A percentile compares a stretch with the other conserved stretches of the same genome.
Evolutionary conservation across 2,888 invertebrate species (phyloP).

Genomic region (Dastarcus helophoroides): DNA sequence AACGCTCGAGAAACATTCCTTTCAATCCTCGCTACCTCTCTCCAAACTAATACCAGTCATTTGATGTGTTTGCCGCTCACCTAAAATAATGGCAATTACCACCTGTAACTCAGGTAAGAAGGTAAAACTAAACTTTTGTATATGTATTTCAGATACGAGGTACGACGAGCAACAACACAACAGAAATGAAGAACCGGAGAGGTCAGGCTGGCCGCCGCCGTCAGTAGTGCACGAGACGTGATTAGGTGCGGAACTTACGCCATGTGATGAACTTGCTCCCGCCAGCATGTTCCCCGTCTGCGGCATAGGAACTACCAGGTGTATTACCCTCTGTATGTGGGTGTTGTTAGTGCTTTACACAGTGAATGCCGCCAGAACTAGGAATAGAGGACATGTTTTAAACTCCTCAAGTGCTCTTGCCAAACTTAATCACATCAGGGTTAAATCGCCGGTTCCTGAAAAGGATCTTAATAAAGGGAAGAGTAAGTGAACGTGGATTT

Average conservation of each 20-base stretch:
- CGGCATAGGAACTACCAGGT: slow-evolving; percentile 16
- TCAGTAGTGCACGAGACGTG: slow-evolving; percentile 22
- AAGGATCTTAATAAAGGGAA: slow-evolving; percentile 31
- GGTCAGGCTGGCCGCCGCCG: slow-evolving; percentile 7
- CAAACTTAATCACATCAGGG: slow-evolving; percentile 9
- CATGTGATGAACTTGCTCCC: slow-evolving; percentile 18
- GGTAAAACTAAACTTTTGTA: too few relatives aligned
- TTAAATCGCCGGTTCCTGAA: slow-evolving; percentile 14
- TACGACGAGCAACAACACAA: too few relatives aligned
- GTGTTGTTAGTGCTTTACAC: slow-evolving; percentile 16
- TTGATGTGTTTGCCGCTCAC: too few relatives aligned
- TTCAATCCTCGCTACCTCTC: too few relatives aligned
- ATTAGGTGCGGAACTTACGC: slow-evolving; percentile 17
- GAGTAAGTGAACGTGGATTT: slow-evolving; percentile 32
- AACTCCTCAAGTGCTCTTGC: slow-evolving; percentile 9
- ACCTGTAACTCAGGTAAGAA: too few relatives aligned
- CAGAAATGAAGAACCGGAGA: too few relatives aligned
- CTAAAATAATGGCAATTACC: too few relatives aligned
- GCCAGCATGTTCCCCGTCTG: slow-evolving; percentile 16
- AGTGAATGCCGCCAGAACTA: slow-evolving; percentile 15
- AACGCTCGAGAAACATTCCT: too few relatives aligned
- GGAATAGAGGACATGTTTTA: slow-evolving; percentile 13
- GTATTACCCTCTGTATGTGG: slow-evolving; percentile 11
- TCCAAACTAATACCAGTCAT: too few relatives aligned
- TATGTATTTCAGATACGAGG: too few relatives aligned